phyloP scores from a whole-genome alignment of 92 coral and sea anemone genomes.

The Diadumene lineata region DNA sequence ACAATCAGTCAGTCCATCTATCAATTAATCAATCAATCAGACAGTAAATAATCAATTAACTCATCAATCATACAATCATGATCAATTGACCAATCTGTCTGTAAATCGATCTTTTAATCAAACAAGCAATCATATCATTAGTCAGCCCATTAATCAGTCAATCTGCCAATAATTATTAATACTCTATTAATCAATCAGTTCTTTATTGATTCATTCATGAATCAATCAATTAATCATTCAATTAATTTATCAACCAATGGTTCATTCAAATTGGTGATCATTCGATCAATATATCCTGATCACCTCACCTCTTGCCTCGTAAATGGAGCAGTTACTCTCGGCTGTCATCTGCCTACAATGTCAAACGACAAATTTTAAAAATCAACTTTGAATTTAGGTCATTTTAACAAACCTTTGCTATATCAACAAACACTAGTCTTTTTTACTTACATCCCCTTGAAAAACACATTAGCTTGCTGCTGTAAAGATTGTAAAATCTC shows the following conservation, averaged over 20 bases:
- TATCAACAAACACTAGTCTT: not conserved
- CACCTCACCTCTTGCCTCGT: slow-evolving; percentile 61
- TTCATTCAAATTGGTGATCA: not conserved
- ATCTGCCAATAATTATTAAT: not conserved
- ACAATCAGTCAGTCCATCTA: not conserved
- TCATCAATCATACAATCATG: not conserved
- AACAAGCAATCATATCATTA: not conserved
- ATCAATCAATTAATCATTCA: not conserved
- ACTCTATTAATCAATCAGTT: not conserved
- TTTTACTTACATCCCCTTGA: slow-evolving; percentile 84
- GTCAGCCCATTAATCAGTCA: not conserved
- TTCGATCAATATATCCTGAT: not conserved
- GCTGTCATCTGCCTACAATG: slow-evolving; percentile 63
- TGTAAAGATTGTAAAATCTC: slow-evolving; percentile 72
- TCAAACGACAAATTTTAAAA: no score
- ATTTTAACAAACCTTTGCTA: not conserved
- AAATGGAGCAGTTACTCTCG: slow-evolving; percentile 37
- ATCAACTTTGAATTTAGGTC: no score
- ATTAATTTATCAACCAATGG: not conserved
- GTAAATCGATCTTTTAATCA: not conserved
- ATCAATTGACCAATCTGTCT: not conserved
- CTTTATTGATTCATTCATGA: not conserved
- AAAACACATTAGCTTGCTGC: slow-evolving; percentile 83
- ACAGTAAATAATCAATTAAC: not conserved
- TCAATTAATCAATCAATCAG: not conserved